phyloP scores from a whole-genome alignment of 2,888 invertebrate species.

The Pteria penguin region DNA sequence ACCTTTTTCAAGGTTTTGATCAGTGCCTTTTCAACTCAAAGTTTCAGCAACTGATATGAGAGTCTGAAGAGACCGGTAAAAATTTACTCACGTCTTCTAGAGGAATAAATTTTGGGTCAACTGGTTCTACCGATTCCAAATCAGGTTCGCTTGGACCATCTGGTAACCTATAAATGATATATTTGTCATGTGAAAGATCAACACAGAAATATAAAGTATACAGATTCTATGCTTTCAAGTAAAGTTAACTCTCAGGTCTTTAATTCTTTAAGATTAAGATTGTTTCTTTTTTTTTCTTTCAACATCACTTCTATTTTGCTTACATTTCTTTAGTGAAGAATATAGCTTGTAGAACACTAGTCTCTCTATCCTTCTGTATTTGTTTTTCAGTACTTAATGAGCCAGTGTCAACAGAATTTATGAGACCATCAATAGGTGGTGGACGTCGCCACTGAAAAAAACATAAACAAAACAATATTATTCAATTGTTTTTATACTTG shows the following conservation, averaged over 20 bases:
- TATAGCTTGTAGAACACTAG: slow-evolving; percentile 85
- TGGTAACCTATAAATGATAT: slow-evolving; percentile 85
- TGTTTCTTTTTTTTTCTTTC: too few relatives aligned
- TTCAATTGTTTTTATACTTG: too few relatives aligned
- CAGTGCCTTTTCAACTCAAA: too few relatives aligned
- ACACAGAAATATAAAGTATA: too few relatives aligned
- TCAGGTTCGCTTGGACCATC: slow-evolving; percentile 94
- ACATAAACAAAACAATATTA: background rate
- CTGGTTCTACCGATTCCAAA: slow-evolving; percentile 87
- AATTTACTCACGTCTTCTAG: slow-evolving; percentile 86
- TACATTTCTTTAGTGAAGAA: slow-evolving; percentile 78
- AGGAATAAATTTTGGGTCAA: slow-evolving; percentile 91
- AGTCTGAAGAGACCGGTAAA: too few relatives aligned
- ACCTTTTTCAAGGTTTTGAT: too few relatives aligned
- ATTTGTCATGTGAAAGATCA: too few relatives aligned
- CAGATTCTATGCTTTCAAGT: too few relatives aligned
- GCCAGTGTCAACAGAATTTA: slow-evolving; percentile 77
- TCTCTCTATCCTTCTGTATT: slow-evolving; percentile 92
- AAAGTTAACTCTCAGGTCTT: too few relatives aligned
- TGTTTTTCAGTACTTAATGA: slow-evolving; percentile 91
- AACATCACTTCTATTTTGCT: too few relatives aligned
- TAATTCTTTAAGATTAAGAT: too few relatives aligned
- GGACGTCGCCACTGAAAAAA: slow-evolving; percentile 86
- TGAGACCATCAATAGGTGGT: slow-evolving; percentile 84
- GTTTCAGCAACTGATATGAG: too few relatives aligned